phyloP scores from a whole-genome alignment of 2,888 invertebrate genomes.

The Crossocerus cetratus region DNA sequence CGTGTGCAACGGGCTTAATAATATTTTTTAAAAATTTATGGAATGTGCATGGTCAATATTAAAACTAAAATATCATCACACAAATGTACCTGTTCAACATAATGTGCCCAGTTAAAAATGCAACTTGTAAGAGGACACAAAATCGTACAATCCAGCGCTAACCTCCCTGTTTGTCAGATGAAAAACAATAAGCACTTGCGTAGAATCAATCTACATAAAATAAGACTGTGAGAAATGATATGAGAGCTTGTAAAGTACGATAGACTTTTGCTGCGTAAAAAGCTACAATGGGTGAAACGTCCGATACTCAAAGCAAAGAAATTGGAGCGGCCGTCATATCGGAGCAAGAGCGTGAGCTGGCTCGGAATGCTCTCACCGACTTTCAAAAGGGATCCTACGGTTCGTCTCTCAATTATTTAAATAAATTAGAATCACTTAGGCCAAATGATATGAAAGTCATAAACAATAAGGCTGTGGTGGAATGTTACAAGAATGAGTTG shows the following conservation, averaged over 20 bases:
- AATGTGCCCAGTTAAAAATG: not conserved
- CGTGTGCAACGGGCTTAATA: too few species aligned
- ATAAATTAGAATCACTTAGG: slow-evolving; percentile 82
- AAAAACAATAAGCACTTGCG: not conserved
- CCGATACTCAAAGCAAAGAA: slow-evolving; percentile 53
- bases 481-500: slow-evolving; percentile 87
- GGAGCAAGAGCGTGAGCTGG: slow-evolving; percentile 81
- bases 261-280: slow-evolving; percentile 4
- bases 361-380: slow-evolving; percentile 80
- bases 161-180: not conserved
- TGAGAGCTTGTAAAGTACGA: slow-evolving; percentile 8
- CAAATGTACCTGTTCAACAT: not conserved
- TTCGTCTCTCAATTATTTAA: slow-evolving; percentile 81
- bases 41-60: not conserved
- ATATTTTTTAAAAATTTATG: too few species aligned
- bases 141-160: not conserved
- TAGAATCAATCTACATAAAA: not conserved
- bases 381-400: slow-evolving; percentile 83
- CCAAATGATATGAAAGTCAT: slow-evolving; percentile 85
- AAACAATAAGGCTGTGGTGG: slow-evolving; percentile 91
- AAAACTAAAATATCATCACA: not conserved
- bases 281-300: slow-evolving; percentile 54
- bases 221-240: not conserved
- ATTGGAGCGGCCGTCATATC: slow-evolving; percentile 64
- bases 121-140: not conserved